Percentiles rank a stretch among this genome's conserved stretches.
phyloP scores from a whole-genome alignment of 2,113 vertebrate species.

The Trichomycterus rosablanca region DNA sequence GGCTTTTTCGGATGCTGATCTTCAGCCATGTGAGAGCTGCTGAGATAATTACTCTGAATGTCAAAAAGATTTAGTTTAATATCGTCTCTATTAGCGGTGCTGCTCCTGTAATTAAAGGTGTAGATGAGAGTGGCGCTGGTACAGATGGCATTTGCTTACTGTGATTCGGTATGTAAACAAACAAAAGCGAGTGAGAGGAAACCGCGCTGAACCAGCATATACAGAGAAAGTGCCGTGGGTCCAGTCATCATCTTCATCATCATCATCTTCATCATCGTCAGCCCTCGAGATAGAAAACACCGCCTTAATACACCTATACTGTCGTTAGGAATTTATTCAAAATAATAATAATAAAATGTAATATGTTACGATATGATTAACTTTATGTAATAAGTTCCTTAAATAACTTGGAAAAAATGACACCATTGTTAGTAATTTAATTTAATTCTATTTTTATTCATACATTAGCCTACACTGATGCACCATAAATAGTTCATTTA shows the following conservation, averaged over 20 bases:
- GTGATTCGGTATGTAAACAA: conserved; percentile 97
- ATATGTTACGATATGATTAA: background rate
- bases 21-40: conserved; percentile 78
- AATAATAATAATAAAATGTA: background rate
- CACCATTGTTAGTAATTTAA: background rate
- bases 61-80: conserved; percentile 99
- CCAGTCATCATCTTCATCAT: no score
- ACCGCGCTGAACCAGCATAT: conserved; percentile 4
- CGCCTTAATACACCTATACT: no score
- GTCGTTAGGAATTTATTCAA: background rate
- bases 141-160: conserved; percentile 99
- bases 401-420: background rate
- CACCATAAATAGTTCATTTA: no score
- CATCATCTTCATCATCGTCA: no score
- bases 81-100: conserved; percentile 99
- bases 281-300: no score
- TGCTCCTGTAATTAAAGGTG: conserved; percentile 98
- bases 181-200: conserved; percentile 69
- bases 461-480: no score
- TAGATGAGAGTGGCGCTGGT: conserved; percentile 91
- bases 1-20: conserved; percentile 56
- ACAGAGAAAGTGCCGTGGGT: background rate
- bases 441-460: no score
- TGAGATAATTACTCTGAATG: conserved; percentile 99
- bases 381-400: no score